Evolutionary conservation across 2,113 vertebrate species (phyloP).

Genomic region (Myrmecophaga tridactyla): DNA sequence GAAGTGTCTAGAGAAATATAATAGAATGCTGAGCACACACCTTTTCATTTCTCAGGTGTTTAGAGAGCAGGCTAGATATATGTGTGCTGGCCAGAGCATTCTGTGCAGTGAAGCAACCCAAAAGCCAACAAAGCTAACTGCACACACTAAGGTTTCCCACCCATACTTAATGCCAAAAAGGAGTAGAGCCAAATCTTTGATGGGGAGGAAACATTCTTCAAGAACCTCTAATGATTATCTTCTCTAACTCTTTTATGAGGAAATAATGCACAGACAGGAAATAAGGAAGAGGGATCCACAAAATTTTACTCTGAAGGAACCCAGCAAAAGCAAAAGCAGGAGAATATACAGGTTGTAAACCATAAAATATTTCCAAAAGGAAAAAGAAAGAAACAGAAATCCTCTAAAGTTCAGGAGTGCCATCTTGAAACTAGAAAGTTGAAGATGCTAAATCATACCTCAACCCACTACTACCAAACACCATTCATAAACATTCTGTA

Average conservation of each 20-base stretch:
- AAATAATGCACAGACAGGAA: accelerated
- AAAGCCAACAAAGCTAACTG: not conserved
- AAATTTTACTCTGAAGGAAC: not conserved
- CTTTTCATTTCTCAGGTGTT: not conserved
- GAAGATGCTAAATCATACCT: not conserved
- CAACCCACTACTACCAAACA: not conserved
- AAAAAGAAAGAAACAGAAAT: not conserved
- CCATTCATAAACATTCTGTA: not conserved
- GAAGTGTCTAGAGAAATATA: slow-evolving; percentile 36
- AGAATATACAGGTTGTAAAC: not conserved
- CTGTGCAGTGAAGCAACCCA: too few relatives aligned
- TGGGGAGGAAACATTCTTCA: not conserved
- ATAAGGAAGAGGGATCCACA: accelerated
- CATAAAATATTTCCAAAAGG: not conserved
- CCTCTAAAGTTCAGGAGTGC: not conserved
- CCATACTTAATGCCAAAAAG: not conserved
- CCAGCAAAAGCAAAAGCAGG: not conserved
- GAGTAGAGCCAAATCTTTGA: not conserved
- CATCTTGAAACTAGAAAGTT: not conserved
- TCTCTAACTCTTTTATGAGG: not conserved
- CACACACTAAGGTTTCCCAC: not conserved
- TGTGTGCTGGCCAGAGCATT: not conserved
- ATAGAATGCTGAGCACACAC: slow-evolving; percentile 17
- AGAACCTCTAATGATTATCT: not conserved
- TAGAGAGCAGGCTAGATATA: not conserved